A percentile compares a stretch with the other conserved stretches of the same genome.
These are phyloP conservation scores for Orchesellides sinensis DNA, from an alignment of 2,888 invertebrate genomes.

Conservation along the genomic window DNA sequence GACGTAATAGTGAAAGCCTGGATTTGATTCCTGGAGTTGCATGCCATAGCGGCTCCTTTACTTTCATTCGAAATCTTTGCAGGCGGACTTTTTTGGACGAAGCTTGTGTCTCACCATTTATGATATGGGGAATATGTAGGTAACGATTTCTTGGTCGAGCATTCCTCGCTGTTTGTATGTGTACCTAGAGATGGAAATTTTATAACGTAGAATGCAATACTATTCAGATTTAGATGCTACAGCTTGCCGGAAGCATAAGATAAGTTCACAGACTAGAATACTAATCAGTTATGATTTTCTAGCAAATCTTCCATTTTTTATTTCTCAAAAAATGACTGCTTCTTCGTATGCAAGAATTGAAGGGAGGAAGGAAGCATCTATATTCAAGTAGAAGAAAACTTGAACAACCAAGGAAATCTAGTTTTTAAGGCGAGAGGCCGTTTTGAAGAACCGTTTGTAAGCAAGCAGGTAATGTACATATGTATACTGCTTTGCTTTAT, in stretches of 20 bases:
- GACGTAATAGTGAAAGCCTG: constrained; percentile 36
- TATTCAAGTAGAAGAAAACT: neutral
- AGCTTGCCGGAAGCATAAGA: constrained; percentile 61
- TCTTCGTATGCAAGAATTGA: neutral
- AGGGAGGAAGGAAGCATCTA: neutral
- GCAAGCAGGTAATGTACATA: too few species aligned
- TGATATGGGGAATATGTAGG: neutral
- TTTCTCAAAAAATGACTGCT: constrained; percentile 11
- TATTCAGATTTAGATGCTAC: constrained; percentile 44
- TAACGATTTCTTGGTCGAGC: too few species aligned
- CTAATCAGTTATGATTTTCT: constrained; percentile 67
- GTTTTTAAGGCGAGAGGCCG: too few species aligned
- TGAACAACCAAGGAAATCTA: too few species aligned
- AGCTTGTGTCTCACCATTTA: neutral
- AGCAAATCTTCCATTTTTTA: constrained; percentile 32
- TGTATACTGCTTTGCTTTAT: neutral
- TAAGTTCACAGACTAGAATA: constrained; percentile 66
- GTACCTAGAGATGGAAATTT: neutral
- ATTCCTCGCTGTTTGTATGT: neutral
- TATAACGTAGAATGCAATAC: constrained; percentile 40
- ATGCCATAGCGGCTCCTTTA: too few species aligned
- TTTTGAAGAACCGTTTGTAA: too few species aligned
- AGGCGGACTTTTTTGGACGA: constrained; percentile 26
- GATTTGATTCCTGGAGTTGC: constrained; percentile 28
- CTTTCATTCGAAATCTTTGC: constrained; percentile 35